Evolutionary conservation across 2,888 invertebrate species (phyloP), one percentile per base, ranked within the genome.

Genomic region (Hemistola chrysoprasaria): DNA sequence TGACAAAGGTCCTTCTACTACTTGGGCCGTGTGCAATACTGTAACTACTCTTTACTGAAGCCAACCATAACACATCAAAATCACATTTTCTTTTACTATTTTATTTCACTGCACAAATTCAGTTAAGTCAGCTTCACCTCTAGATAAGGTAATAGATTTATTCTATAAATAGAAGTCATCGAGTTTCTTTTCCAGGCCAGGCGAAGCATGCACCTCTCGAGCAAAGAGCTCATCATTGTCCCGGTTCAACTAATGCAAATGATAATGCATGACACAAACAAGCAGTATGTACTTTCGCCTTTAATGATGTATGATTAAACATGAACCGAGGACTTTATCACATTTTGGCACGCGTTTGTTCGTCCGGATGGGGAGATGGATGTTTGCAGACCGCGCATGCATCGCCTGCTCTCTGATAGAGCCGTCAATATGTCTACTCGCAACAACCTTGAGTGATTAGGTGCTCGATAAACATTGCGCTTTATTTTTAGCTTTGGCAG

Each of bases 291-390:
- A 76, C 73, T 68, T 65, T 70, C 56, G 69, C 71, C 55, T 60
- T 59, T 57, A 83, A 82, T 82, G 78, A 75, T 74, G 71, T 78
- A 82, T 85, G 81, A 85, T 85, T 83, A 85, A 81, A 86, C 84
- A 84, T 82, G 78, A 81, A 82, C 72, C 61, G 72, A 74, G 70
- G 77, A 81, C 77, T 82, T 85, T 87, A 86, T 86, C 86, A 82
- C 82, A 84, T 78, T 85, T 86, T 80, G 82, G 82, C 86, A 86
- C 85, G 80, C 85, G 86, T 84, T 82, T 78, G 77, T 74, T 71
- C 71, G 62, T 46, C 59, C 64, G 70, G 66, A 56, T 68, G 71
- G 74, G 69, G 71, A 65, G 71, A 65, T 75, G 73, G 72, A 67
- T 85, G 84, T 85, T 85, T 85, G 82, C 78, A 57, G 70, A 79